phyloP scores from a whole-genome alignment of 2,888 invertebrate species.

The Tuta absoluta region DNA sequence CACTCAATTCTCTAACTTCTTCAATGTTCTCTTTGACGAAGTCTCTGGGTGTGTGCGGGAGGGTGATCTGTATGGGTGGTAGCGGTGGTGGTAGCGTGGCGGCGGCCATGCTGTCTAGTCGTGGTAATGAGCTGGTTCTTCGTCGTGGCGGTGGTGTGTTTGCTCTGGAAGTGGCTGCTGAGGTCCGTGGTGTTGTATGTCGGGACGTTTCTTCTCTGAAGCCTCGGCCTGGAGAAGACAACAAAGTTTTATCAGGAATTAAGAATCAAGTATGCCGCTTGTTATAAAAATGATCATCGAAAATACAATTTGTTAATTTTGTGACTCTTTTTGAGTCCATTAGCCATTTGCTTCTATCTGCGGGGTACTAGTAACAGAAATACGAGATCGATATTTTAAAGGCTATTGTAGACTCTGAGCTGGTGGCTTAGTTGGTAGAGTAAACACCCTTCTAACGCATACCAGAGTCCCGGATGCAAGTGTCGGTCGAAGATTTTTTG shows the following conservation, averaged over 20 bases:
- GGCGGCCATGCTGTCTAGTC: conserved; percentile 71
- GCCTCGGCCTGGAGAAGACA: conserved; percentile 65
- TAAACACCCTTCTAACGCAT: too few species aligned
- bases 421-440: too few species aligned
- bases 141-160: conserved; percentile 67
- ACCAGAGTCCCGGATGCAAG: too few species aligned
- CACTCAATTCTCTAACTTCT: conserved; percentile 73
- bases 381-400: too few species aligned
- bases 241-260: neutral
- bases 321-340: too few species aligned
- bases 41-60: conserved; percentile 70
- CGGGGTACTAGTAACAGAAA: too few species aligned
- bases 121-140: conserved; percentile 68
- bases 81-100: conserved; percentile 56
- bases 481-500: too few species aligned
- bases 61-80: conserved; percentile 52
- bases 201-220: conserved; percentile 79
- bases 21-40: conserved; percentile 76
- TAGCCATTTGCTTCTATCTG: too few species aligned
- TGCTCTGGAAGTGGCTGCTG: conserved; percentile 68
- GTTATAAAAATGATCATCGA: too few species aligned
- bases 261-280: too few species aligned
- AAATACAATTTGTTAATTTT: too few species aligned
- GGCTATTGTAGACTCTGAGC: too few species aligned
- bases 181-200: conserved; percentile 77